Evolutionary conservation across 2,888 invertebrate genomes (phyloP).

Genomic region (Fragum sueziense): DNA sequence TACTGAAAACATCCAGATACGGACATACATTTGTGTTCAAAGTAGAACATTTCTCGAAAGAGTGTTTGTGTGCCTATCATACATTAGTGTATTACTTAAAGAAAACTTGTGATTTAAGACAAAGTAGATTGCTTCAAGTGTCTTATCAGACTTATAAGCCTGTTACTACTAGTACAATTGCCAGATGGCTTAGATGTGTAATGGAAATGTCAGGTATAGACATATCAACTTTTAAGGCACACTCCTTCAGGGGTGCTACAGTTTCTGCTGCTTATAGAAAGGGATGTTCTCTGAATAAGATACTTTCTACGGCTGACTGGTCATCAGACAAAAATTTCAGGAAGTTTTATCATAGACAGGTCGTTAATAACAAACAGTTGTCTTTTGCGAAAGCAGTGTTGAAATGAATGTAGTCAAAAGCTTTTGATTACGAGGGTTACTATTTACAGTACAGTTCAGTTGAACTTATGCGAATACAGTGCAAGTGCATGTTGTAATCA

Average conservation of each 20-base stretch:
- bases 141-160: constrained; percentile 20
- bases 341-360: too few relatives aligned
- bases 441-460: too few relatives aligned
- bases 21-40: constrained; percentile 18
- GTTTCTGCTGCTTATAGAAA: not conserved
- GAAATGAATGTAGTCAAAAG: too few relatives aligned
- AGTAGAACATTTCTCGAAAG: constrained; percentile 20
- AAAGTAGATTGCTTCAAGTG: not conserved
- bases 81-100: constrained; percentile 8
- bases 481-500: too few relatives aligned
- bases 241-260: constrained; percentile 20
- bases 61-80: constrained; percentile 21
- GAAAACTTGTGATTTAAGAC: not conserved
- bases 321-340: too few relatives aligned
- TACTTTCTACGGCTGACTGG: too few relatives aligned
- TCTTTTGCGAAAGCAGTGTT: too few relatives aligned
- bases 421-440: too few relatives aligned
- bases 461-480: too few relatives aligned
- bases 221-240: constrained; percentile 18
- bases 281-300: not conserved
- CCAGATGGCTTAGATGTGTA: constrained; percentile 14
- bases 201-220: constrained; percentile 21
- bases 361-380: too few relatives aligned
- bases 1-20: constrained; percentile 8
- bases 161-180: constrained; percentile 15